These are phyloP conservation scores for Ladona fulva DNA, from an alignment of 1,140 invertebrate genomes.

Conservation along the genomic window DNA sequence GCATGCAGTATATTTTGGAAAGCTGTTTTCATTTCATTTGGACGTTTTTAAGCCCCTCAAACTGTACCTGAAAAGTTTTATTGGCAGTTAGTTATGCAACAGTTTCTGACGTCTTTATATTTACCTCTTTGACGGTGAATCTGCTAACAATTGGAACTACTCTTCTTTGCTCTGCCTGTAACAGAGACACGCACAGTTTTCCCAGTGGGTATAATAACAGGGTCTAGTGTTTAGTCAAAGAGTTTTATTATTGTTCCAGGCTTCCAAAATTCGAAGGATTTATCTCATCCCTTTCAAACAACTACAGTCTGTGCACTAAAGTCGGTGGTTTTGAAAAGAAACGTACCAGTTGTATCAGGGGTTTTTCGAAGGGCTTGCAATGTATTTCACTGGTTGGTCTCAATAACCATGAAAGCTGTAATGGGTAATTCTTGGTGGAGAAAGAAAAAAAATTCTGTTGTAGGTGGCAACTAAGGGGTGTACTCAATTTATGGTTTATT, in stretches of 20 bases:
- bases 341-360: too few species aligned
- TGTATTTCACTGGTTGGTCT: too few species aligned
- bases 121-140: neutral
- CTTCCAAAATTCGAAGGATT: neutral
- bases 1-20: too few species aligned
- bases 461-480: too few species aligned
- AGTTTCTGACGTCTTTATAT: neutral
- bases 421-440: too few species aligned
- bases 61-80: conserved; percentile 4
- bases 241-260: neutral
- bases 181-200: neutral
- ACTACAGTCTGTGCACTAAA: too few species aligned
- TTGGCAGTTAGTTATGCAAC: neutral
- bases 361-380: too few species aligned
- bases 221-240: neutral
- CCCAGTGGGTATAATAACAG: neutral
- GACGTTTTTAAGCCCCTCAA: neutral
- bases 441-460: too few species aligned
- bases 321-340: too few species aligned
- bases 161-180: neutral
- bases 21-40: too few species aligned
- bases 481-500: too few species aligned
- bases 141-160: neutral
- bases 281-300: neutral
- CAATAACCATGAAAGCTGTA: too few species aligned